Base-by-base conservation (phyloP, 2,888 invertebrate species). In the Taenaris catops region DNA sequence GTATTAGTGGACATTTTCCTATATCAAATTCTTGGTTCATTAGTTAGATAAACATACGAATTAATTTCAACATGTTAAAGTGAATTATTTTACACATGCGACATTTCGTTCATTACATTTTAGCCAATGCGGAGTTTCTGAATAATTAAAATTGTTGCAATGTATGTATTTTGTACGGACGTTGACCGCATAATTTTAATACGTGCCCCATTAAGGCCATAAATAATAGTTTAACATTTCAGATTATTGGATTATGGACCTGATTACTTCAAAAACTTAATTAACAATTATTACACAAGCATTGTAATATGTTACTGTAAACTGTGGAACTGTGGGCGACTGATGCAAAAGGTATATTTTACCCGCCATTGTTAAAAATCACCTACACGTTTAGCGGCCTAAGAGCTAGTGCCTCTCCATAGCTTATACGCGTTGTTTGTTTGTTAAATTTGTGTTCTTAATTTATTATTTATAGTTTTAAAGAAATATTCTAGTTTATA, bases 41-140 rank as follows among this genome's bases (percentile, higher is more conserved):
- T 34, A 32, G 28, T 38, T 14, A 23, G 20, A 29, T 23, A 31
- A 35, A 25, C 37, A 32, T 18, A 17, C 31, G 20, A 40, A 38
- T 31, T 34, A 44, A 44, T 34, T 34, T 44, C 26, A 26, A 38
- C 28, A 38, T 21, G 43, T 41, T 24, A 41, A 34, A 36, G 37
- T 35, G 40, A 48, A 44, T 46, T 42, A 44, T 46, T 49, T 46
- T 42, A 31, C 44, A 40, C 41, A 38, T 46, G 47, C 43, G 39
- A 44, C 46, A 38, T 46, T 40, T 38, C 44, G 42, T 33, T 47
- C 34, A 38, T 44, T 41, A 41, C 41, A 44, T 44, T 41, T 41
- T 41, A 38, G 41, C 38, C 38, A 35, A 36, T 41, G 38, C 36
- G 14, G 32, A 38, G 24, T 41, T 37, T 41, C 34, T 37, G 28